phyloP scores from a whole-genome alignment of 2,888 invertebrate genomes.

The Eupithecia abbreviata region DNA sequence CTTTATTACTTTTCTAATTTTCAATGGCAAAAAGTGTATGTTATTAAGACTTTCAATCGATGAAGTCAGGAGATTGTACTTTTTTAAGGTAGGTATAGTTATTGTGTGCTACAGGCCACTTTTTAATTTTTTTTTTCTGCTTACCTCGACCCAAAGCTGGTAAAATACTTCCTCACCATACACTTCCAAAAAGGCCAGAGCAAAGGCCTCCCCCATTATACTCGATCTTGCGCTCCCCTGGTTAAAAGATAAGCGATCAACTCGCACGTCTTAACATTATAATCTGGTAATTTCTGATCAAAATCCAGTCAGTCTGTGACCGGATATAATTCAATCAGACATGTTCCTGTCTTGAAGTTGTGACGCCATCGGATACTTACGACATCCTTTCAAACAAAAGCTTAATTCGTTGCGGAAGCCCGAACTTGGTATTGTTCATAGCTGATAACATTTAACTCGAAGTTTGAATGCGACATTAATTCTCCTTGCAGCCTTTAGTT shows the following conservation, averaged over 20 bases:
- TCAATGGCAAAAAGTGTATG: neutral
- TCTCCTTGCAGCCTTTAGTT: neutral
- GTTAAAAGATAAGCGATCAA: neutral
- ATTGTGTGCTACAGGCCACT: no score
- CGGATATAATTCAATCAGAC: conserved; percentile 50
- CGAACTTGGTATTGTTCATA: conserved; percentile 21
- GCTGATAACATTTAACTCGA: conserved; percentile 14
- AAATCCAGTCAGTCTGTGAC: conserved; percentile 4
- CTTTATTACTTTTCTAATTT: neutral
- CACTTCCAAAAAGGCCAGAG: no score
- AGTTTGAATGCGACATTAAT: conserved; percentile 5
- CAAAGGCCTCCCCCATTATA: no score
- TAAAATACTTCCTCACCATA: no score
- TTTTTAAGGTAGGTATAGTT: no score
- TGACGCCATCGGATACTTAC: conserved; percentile 30
- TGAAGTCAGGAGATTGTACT: no score
- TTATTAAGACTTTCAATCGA: neutral
- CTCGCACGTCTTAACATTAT: neutral
- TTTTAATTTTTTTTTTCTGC: no score
- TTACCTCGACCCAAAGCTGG: no score
- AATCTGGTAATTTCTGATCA: neutral
- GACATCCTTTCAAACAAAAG: conserved; percentile 41
- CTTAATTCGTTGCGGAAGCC: conserved; percentile 36
- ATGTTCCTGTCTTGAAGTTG: conserved; percentile 40
- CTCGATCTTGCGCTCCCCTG: no score